Base-by-base conservation (phyloP, 2,113 vertebrate species). In the Neofelis nebulosa region DNA sequence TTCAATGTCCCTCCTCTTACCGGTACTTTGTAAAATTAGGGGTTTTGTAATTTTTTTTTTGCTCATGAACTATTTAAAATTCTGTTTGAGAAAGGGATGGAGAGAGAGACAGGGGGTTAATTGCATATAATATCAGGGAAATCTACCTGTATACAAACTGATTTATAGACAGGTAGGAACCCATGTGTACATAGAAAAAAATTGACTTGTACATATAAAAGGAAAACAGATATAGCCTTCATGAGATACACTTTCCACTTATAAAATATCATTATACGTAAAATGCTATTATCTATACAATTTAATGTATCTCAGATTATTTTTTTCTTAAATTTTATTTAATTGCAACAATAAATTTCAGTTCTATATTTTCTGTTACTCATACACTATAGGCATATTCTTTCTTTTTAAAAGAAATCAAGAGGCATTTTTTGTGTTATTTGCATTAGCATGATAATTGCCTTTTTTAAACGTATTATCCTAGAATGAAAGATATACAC, bases 241-340 rank as follows among this genome's bases (percentile, higher is more conserved):
- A 82, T 95, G 88, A 78, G 48, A 57, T 84, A 90, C 33, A 83
- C 52, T n/a, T 69, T 93, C 31, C 63, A 73, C 61, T 68, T 89
- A 57, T 86, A 85, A 89, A 27, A 95, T 94, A 96, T 81, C 65
- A 66, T 71, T 95, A 45, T 89, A 48, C 27, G 6, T 3, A 66
- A 27, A 66, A 33, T 68, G 29, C 16, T 81, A 80, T 81, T 94
- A 94, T 68, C 29, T 97, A 48, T 68, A 76, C 80, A 63, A 87
- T 95, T 95, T 97, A 94, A 94, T 90, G 48, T 41, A 92, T n/a
- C 45, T 50, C 84, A 97, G 71, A 66, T 82, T 92, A 82, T 52
- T 74, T 92, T 63, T 85, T 93, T 79, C 85, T 95, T 57, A 89
- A 91, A 82, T 82, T 79, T 3, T 66, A 12, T 76, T 93, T 82